Percentiles rank a stretch among this genome's conserved stretches.
phyloP scores from a whole-genome alignment of 2,113 vertebrate genomes.

The Chascanopsetta lugubris region DNA sequence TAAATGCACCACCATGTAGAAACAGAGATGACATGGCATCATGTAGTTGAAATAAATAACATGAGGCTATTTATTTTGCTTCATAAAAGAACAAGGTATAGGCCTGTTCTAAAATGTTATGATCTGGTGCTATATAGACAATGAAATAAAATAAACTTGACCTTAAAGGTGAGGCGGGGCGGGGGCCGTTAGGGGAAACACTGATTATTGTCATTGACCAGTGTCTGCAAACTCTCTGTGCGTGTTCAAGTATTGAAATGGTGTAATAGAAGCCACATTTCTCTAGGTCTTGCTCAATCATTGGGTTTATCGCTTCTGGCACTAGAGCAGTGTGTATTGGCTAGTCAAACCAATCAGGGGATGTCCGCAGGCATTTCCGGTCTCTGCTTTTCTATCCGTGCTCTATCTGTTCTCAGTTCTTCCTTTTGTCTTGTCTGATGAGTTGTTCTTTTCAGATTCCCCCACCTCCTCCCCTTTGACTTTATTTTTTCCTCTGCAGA shows the following conservation, averaged over 20 bases:
- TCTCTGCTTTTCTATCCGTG: conserved; percentile 31
- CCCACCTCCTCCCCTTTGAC: not conserved
- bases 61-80: too few species aligned
- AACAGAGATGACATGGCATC: too few species aligned
- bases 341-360: conserved; percentile 70
- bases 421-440: conserved; percentile 18
- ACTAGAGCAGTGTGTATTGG: conserved; percentile 44
- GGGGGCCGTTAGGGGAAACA: not conserved
- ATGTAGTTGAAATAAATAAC: too few species aligned
- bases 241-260: conserved; percentile 25
- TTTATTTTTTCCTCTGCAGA: not conserved
- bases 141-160: too few species aligned
- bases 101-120: too few species aligned
- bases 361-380: conserved; percentile 36
- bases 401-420: conserved; percentile 16
- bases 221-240: conserved; percentile 2
- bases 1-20: too few species aligned
- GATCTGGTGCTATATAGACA: too few species aligned
- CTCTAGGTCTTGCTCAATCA: conserved; percentile 67
- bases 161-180: too few species aligned
- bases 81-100: too few species aligned
- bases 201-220: not conserved
- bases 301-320: conserved; percentile 54
- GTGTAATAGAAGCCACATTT: conserved; percentile 53
- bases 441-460: conserved; percentile 6